Conservation (phyloP, 37 sponge, comb jelly and placozoan genomes). For the Chondrosia reniformis region DNA sequence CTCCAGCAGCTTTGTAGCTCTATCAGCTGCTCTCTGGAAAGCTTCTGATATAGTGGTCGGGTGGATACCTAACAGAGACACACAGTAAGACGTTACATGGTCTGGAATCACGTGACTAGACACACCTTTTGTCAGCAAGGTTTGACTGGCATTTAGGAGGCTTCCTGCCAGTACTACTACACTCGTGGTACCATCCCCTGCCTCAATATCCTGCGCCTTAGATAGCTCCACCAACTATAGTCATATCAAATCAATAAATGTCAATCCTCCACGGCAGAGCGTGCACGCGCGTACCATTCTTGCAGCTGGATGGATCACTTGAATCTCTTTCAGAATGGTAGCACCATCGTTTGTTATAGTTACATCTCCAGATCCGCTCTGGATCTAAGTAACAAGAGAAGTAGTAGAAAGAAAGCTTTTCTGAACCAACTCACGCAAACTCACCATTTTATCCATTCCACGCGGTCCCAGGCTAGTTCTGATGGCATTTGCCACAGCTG, state of each 20-base stretch:
- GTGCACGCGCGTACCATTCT: slow-evolving; percentile 72
- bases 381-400: slow-evolving; percentile 60
- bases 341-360: slow-evolving; percentile 99
- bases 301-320: slow-evolving; percentile 97
- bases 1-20: slow-evolving; percentile 76
- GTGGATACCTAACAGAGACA: slow-evolving; percentile 75
- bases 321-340: slow-evolving; percentile 98
- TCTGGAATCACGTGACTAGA: not conserved
- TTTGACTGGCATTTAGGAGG: slow-evolving; percentile 80
- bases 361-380: slow-evolving; percentile 82
- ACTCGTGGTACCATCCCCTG: slow-evolving; percentile 98
- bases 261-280: not conserved
- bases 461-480: slow-evolving; percentile 99
- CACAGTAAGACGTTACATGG: not conserved
- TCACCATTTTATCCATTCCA: slow-evolving; percentile 99
- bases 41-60: slow-evolving; percentile 98
- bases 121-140: slow-evolving; percentile 80
- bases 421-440: not conserved
- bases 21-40: slow-evolving; percentile 86
- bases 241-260: not conserved
- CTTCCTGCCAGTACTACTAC: slow-evolving; percentile 97
- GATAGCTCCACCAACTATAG: slow-evolving; percentile 94
- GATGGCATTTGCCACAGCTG: slow-evolving; percentile 98
- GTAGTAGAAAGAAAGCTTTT: not conserved
- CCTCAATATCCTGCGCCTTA: slow-evolving; percentile 99